A percentile compares a stretch with the other conserved stretches of the same genome.
Evolutionary conservation across 2,797 vertebrate genomes (phyloP).

Genomic region (Neostethus bicornis): DNA sequence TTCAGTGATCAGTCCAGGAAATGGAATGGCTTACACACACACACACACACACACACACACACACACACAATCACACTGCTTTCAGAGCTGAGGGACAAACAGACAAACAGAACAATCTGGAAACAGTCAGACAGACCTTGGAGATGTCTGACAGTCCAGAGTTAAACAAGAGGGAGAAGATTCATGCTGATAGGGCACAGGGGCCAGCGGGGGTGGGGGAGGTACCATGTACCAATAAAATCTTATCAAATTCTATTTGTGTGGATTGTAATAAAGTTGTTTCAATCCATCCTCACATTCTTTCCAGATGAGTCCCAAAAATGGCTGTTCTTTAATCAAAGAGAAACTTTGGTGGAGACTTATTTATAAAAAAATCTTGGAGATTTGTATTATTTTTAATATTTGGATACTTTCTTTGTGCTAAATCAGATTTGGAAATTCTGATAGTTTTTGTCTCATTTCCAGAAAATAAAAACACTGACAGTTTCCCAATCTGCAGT

Average conservation of each 20-base stretch:
- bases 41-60: background rate
- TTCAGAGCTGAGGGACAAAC: conserved; percentile 67
- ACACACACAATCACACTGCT: conserved; percentile 50
- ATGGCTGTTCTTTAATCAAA: too few relatives aligned
- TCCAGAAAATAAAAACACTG: background rate
- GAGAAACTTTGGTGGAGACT: background rate
- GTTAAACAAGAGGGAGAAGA: conserved; percentile 62
- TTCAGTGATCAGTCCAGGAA: conserved; percentile 81
- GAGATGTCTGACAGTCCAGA: conserved; percentile 62
- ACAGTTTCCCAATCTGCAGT: background rate
- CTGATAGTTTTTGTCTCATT: background rate
- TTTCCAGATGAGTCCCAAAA: too few relatives aligned
- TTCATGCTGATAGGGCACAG: too few relatives aligned
- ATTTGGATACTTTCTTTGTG: background rate
- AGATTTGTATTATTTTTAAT: background rate
- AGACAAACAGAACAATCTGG: conserved; percentile 72
- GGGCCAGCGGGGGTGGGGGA: too few relatives aligned
- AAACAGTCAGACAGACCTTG: conserved; percentile 70
- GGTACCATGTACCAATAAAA: too few relatives aligned
- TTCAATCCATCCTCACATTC: too few relatives aligned
- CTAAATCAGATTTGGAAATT: background rate
- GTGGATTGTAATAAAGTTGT: background rate
- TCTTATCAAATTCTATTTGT: background rate
- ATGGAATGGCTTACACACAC: conserved; percentile 69
- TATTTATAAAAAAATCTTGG: background rate